Percentiles rank a stretch among this genome's conserved stretches.
phyloP scores from a whole-genome alignment of 2,113 vertebrate genomes.

The Galeopterus variegatus region DNA sequence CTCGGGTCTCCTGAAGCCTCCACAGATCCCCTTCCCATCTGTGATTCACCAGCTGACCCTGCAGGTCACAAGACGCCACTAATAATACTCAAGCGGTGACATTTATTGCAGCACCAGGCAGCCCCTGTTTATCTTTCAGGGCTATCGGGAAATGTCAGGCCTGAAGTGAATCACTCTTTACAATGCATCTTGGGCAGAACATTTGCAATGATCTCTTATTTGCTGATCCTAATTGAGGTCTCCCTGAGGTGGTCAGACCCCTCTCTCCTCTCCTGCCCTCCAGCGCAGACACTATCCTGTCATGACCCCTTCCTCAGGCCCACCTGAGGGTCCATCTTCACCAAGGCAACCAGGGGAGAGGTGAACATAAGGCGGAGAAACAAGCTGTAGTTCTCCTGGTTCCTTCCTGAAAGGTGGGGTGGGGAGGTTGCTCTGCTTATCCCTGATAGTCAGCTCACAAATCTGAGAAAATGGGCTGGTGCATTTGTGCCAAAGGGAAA shows the following conservation, averaged over 20 bases:
- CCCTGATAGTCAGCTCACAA: background rate
- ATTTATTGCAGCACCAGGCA: background rate
- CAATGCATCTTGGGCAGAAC: background rate
- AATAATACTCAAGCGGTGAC: background rate
- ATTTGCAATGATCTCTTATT: background rate
- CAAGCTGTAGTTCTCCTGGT: background rate
- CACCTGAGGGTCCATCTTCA: background rate
- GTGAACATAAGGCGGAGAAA: background rate
- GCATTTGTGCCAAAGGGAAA: background rate
- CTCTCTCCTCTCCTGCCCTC: background rate
- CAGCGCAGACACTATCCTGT: background rate
- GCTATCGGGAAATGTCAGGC: slow-evolving; percentile 58
- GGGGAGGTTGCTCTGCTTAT: background rate
- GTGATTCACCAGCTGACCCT: background rate
- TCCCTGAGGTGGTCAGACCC: background rate
- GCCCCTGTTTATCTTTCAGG: background rate
- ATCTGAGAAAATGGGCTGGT: background rate
- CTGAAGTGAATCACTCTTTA: background rate
- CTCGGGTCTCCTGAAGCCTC: background rate
- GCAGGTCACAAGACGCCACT: slow-evolving; percentile 9
- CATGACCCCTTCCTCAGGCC: background rate
- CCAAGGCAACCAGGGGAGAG: background rate
- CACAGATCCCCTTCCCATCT: background rate
- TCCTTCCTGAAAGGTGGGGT: background rate
- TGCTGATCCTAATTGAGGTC: background rate